Percentiles rank a stretch among this genome's conserved stretches.
Evolutionary conservation across 2,113 vertebrate species (phyloP).

Genomic region (Perca schrenkii): DNA sequence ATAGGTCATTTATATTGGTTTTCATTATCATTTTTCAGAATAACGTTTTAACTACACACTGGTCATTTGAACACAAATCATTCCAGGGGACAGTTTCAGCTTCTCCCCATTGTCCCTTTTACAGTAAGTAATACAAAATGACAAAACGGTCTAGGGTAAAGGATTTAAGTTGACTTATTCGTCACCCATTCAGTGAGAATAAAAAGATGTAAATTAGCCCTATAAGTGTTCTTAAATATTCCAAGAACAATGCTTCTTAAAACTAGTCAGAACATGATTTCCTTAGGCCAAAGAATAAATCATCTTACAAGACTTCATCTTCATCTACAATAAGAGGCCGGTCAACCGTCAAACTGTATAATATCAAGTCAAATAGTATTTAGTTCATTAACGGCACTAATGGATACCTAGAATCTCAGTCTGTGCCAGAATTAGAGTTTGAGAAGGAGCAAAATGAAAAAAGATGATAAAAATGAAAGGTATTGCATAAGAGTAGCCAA

Average conservation of each 20-base stretch:
- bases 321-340: slow-evolving; percentile 7
- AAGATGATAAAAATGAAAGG: slow-evolving; percentile 19
- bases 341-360: slow-evolving; percentile 27
- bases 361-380: slow-evolving; percentile 22
- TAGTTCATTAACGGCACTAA: slow-evolving; percentile 38
- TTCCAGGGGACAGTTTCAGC: slow-evolving; percentile 24
- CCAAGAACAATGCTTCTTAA: slow-evolving; percentile 37
- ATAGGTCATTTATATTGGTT: slow-evolving; percentile 33
- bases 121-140: slow-evolving; percentile 36
- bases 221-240: slow-evolving; percentile 45
- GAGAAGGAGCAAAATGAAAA: slow-evolving; percentile 20
- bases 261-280: slow-evolving; percentile 22
- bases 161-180: slow-evolving; percentile 41
- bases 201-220: slow-evolving; percentile 39
- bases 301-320: not conserved
- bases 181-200: slow-evolving; percentile 41
- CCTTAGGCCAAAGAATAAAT: slow-evolving; percentile 17
- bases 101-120: slow-evolving; percentile 38
- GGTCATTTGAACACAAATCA: slow-evolving; percentile 31
- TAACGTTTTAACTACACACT: slow-evolving; percentile 20
- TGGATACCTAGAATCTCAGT: slow-evolving; percentile 22
- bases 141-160: slow-evolving; percentile 25
- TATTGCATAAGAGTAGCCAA: slow-evolving; percentile 47
- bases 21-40: slow-evolving; percentile 48
- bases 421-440: slow-evolving; percentile 36